A percentile compares a stretch with the other conserved stretches of the same genome.
Conservation (phyloP, 2,797 vertebrate genomes). For the Rhinella marina region DNA sequence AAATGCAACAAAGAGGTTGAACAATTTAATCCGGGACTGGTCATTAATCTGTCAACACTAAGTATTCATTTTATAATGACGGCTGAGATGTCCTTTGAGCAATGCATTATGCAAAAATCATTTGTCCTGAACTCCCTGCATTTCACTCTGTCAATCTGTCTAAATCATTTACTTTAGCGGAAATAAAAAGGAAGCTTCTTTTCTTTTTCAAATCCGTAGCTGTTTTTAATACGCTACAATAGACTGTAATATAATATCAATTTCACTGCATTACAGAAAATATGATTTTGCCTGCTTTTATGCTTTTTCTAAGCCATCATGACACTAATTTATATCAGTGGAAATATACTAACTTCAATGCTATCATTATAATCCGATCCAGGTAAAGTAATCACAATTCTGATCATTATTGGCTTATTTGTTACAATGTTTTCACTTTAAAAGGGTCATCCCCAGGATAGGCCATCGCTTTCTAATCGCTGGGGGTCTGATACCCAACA, state of each 20-base stretch:
- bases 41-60: slow-evolving; percentile 61
- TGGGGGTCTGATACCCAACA: no score
- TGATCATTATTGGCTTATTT: neutral
- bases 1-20: slow-evolving; percentile 54
- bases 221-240: slow-evolving; percentile 2
- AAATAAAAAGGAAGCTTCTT: slow-evolving; percentile 28
- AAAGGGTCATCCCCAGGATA: neutral
- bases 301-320: neutral
- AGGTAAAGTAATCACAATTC: neutral
- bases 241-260: neutral
- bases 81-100: slow-evolving; percentile 49
- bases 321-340: neutral
- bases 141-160: slow-evolving; percentile 53
- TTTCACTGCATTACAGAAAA: neutral
- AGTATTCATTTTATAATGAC: slow-evolving; percentile 55
- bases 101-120: slow-evolving; percentile 57
- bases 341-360: neutral
- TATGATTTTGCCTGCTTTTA: neutral
- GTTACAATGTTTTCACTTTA: neutral
- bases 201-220: neutral
- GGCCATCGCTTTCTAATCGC: no score
- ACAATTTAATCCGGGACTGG: slow-evolving; percentile 48
- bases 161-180: slow-evolving; percentile 41
- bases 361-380: neutral
- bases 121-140: slow-evolving; percentile 49